Evolutionary conservation across 1,140 invertebrate genomes (phyloP).

Genomic region (Melanaphis sacchari): DNA sequence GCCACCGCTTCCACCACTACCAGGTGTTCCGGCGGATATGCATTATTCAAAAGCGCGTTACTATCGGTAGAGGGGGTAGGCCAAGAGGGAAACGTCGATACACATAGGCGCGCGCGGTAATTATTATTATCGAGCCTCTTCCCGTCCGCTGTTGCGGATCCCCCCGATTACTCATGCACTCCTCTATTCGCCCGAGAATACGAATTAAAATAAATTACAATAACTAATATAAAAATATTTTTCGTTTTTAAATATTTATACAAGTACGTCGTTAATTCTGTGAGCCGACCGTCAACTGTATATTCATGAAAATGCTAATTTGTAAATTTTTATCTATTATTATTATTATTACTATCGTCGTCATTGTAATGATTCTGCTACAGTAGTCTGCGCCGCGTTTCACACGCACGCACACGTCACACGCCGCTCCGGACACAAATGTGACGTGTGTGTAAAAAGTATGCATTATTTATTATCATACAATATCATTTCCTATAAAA

Average conservation of each 20-base stretch:
- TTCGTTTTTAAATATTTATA: conserved; percentile 34
- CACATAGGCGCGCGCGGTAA: conserved; percentile 19
- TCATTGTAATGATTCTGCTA: not conserved
- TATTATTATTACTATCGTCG: not conserved
- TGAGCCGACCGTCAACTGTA: not conserved
- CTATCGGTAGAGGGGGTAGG: not conserved
- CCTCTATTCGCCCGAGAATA: not conserved
- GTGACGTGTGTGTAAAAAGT: not conserved
- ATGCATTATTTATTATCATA: not conserved
- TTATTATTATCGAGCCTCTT: conserved; percentile 46
- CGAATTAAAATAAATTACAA: conserved; percentile 55
- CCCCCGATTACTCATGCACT: too few species aligned
- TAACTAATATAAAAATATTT: conserved; percentile 39
- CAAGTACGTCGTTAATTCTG: conserved; percentile 8
- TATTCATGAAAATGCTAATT: conserved; percentile 15
- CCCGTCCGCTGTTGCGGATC: too few species aligned
- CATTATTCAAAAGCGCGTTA: conserved; percentile 48
- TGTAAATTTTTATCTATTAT: not conserved
- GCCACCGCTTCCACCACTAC: not conserved
- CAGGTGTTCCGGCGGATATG: conserved; percentile 54
- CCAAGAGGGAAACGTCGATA: conserved; percentile 40
- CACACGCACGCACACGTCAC: not conserved
- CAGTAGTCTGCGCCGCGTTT: not conserved
- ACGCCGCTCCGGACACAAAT: not conserved
- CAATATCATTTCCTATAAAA: not conserved